Percentiles rank a stretch among this genome's conserved stretches.
Conservation (phyloP, 2,888 invertebrate species). For the Pimpla rufipes region DNA sequence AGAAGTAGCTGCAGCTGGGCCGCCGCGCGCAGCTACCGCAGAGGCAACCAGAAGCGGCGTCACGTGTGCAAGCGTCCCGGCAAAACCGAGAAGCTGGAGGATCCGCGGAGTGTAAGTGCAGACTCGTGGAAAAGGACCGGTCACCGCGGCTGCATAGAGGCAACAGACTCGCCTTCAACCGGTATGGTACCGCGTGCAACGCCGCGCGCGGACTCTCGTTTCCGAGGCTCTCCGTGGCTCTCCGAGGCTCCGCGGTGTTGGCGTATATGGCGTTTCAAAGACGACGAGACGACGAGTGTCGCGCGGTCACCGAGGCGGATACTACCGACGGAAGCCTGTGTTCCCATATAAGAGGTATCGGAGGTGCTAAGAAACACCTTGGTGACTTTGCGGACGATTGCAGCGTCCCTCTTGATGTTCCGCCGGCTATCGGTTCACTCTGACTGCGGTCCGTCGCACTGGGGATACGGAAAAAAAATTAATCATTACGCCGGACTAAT, state of each 20-base stretch:
- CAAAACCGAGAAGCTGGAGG: conserved; percentile 25
- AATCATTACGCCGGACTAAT: background rate
- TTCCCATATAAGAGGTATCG: conserved; percentile 52
- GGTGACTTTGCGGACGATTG: conserved; percentile 47
- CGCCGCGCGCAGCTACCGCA: conserved; percentile 8
- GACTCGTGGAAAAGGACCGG: conserved; percentile 31
- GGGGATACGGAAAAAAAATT: background rate
- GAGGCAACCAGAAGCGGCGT: conserved; percentile 11
- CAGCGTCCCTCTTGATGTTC: conserved; percentile 32
- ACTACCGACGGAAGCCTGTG: conserved; percentile 29
- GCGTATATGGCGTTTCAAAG: conserved; percentile 63
- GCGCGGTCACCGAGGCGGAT: conserved; percentile 15
- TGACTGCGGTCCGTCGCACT: background rate
- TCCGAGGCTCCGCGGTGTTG: conserved; percentile 24
- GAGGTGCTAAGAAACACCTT: conserved; percentile 64
- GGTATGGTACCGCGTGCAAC: conserved; percentile 50
- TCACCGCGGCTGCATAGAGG: conserved; percentile 3
- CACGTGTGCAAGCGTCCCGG: conserved; percentile 15
- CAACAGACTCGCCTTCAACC: conserved; percentile 48
- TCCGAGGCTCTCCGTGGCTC: conserved; percentile 25
- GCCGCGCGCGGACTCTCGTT: conserved; percentile 27
- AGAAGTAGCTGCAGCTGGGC: conserved; percentile 35
- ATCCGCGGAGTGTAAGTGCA: conserved; percentile 37
- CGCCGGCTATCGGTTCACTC: background rate
- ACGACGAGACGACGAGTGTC: conserved; percentile 33